Evolutionary conservation across 2,888 invertebrate species (phyloP).

Genomic region (Labia minor): DNA sequence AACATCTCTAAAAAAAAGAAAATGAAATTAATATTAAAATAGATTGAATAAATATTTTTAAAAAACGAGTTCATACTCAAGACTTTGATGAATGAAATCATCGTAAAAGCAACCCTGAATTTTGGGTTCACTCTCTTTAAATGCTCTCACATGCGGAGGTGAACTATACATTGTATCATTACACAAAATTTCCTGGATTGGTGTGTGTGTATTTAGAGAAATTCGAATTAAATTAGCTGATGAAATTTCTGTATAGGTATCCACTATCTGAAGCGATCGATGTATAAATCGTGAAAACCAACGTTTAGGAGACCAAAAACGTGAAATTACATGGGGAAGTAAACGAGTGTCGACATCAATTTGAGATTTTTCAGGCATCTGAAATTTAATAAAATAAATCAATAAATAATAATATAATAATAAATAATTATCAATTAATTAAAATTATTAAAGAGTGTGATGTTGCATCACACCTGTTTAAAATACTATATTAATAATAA

Average conservation of each 20-base stretch:
- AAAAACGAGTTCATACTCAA: neutral
- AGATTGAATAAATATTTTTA: too few relatives aligned
- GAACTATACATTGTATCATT: neutral
- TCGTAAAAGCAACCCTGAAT: neutral
- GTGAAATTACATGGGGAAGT: neutral
- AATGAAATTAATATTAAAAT: too few relatives aligned
- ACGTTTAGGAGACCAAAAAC: neutral
- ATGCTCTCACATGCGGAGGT: neutral
- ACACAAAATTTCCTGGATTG: neutral
- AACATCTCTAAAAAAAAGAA: slow-evolving; percentile 26
- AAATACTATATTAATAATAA: too few relatives aligned
- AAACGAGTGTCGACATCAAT: neutral
- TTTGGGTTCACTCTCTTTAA: neutral
- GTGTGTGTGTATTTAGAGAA: neutral
- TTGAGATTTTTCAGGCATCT: neutral
- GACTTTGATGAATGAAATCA: neutral
- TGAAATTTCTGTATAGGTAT: neutral
- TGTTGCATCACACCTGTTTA: too few relatives aligned
- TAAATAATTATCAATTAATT: too few relatives aligned
- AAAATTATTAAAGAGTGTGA: too few relatives aligned
- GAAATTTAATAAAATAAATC: neutral
- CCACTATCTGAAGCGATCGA: neutral
- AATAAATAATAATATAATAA: too few relatives aligned
- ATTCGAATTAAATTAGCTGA: neutral
- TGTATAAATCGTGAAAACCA: neutral